Evolutionary conservation across 1,140 invertebrate species (phyloP), one percentile per base, ranked within the genome.

Genomic region (Campoletis sonorensis): DNA sequence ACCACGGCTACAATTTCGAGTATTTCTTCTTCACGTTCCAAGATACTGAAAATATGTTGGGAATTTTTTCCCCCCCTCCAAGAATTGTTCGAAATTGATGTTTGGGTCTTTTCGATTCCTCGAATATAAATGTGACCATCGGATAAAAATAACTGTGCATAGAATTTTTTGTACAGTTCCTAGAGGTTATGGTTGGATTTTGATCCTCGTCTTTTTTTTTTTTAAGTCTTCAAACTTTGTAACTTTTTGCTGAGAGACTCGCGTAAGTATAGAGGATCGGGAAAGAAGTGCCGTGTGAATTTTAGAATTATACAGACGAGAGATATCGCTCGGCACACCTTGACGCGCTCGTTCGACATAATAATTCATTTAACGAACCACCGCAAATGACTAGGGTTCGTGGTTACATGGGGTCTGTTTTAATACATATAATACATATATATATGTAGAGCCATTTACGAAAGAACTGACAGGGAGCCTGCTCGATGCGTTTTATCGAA

Each of bases 311-410:
- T 40, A 73, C 7, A 23, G 37, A n/a, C 2, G 61, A 27, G n/a
- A 64, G n/a, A 64, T 64, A 64, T 64, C 79, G 87, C n/a, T 27
- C 79, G 87, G 84, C 88, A 85, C 86, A 84, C 86, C 87, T 49
- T 79, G 37, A 86, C 61, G 82, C 75, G 82, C 81, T 37, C 73
- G 83, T 86, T 85, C 84, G 84, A 87, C 84, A 88, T 87, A 85
- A 86, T 88, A 87, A 89, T 87, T 89, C 84, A 89, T 88, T 89
- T 87, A 87, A 84, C 85, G 79, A 87, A 88, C 79, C 23, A n/a
- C 51, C 75, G 78, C 61, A 83, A 85, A 86, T 85, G 83, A 83
- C 80, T 71, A 79, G 16, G 73, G 79, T 71, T 77, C 33, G 79
- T 33, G 37, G 37, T 51, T 72, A 26, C 37, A 61, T 70, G 4